Conservation (phyloP, 2,797 vertebrate genomes). For the Tamandua tetradactyla region DNA sequence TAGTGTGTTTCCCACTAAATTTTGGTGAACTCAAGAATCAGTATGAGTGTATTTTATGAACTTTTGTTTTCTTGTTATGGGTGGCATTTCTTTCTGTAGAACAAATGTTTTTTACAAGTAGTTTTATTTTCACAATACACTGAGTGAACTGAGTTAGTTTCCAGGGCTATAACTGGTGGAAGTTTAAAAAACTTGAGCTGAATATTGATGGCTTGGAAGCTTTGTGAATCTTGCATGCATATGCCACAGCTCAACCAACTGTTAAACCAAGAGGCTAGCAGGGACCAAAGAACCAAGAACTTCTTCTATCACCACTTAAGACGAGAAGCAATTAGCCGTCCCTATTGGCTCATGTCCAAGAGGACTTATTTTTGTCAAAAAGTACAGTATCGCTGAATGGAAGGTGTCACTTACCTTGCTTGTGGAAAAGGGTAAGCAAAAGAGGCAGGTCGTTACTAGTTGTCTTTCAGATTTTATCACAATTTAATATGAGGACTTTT, state of each 20-base stretch:
- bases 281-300: background rate
- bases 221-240: background rate
- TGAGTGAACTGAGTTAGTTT: constrained; percentile 22
- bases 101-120: constrained; percentile 40
- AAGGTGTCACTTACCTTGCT: background rate
- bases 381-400: background rate
- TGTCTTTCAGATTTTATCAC: background rate
- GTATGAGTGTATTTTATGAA: background rate
- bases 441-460: background rate
- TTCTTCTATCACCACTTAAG: background rate
- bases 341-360: background rate
- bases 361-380: background rate
- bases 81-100: constrained; percentile 8
- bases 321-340: background rate
- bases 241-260: background rate
- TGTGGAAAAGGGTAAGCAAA: background rate
- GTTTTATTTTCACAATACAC: background rate
- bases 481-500: background rate
- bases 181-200: constrained; percentile 38
- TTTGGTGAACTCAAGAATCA: background rate
- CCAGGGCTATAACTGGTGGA: background rate
- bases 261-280: background rate
- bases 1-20: background rate
- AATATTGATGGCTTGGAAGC: background rate
- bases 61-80: background rate